Base-by-base conservation (phyloP, 2,113 vertebrate genomes). In the Onychostruthus taczanowskii region DNA sequence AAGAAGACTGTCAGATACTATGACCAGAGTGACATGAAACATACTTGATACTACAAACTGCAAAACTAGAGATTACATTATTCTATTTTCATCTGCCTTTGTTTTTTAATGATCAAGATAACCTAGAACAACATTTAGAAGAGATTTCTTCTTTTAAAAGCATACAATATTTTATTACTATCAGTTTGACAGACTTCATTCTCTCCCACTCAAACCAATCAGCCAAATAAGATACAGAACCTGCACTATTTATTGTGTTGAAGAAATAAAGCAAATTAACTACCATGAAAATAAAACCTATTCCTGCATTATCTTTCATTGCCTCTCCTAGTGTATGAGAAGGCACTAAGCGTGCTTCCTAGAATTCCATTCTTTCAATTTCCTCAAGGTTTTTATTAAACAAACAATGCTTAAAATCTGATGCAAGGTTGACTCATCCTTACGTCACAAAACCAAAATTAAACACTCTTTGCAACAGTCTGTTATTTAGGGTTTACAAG, bases 11-110 rank as follows among this genome's bases (percentile, higher is more conserved):
- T 55, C 76, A 84, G 61, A 77, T 66, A 35, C 39, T 61, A 82
- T 53, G 41, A 43, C 46, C 87, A 93, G 33, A 82, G 37, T 73
- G 58, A 90, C 62, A 85, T 13, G 26, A 88, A 85, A 84, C 21
- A 62, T 52, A 70, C 66, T 75, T 84, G 58, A 68, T 64, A 61
- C 61, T 64, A 84, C 14, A 18, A 81, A 75, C 43, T 72, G 47
- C 52, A 87, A 39, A 37, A 47, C 16, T 63, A 78, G 33, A 94
- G 24, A 74, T 44, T 31, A 26, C 22, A 44, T 80, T 27, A 84
- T 28, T 77, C n/a, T 63, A 9, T 75, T 78, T 82, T 78, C 39
- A 84, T 35, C 37, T 87, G 23, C 33, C 24, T 94, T 87, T 37
- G 19, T 12, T 77, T 67, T 78, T 78, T 61, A 90, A 78, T 44